These are phyloP conservation scores for Boulengeromyrus knoepffleri DNA, from an alignment of 2,113 vertebrate genomes.

Conservation along the genomic window DNA sequence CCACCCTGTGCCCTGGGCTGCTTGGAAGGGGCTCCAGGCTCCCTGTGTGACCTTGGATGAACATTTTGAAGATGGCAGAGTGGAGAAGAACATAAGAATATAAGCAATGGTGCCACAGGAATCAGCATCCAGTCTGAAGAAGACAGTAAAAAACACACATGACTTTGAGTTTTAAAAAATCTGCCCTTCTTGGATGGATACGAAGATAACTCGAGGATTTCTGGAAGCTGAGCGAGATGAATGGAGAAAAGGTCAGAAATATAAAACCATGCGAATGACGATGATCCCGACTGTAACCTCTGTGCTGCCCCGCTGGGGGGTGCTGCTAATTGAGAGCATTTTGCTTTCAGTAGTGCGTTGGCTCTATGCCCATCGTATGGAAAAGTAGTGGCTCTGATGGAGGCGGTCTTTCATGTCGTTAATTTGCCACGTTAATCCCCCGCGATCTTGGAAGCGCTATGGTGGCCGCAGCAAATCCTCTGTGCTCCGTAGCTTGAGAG, in stretches of 20 bases:
- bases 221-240: constrained; percentile 8
- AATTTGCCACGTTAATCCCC: constrained; percentile 53
- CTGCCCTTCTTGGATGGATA: neutral
- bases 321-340: constrained; percentile 57
- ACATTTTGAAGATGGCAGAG: neutral
- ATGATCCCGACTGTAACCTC: constrained; percentile 18
- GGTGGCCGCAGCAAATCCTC: constrained; percentile 40
- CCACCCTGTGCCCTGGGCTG: neutral
- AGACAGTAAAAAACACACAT: neutral
- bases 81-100: neutral
- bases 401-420: constrained; percentile 58
- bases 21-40: neutral
- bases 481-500: constrained; percentile 43
- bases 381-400: constrained; percentile 42
- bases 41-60: neutral
- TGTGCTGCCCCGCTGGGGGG: constrained; percentile 45
- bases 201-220: neutral
- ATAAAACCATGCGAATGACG: constrained; percentile 6
- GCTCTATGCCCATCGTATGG: constrained; percentile 40
- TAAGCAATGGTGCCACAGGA: neutral
- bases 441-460: constrained; percentile 40
- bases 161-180: neutral
- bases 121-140: neutral
- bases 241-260: neutral
- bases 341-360: constrained; percentile 46